Percentiles rank a stretch among this genome's conserved stretches.
Conservation (phyloP, 2,113 vertebrate genomes). For the Neofelis nebulosa region DNA sequence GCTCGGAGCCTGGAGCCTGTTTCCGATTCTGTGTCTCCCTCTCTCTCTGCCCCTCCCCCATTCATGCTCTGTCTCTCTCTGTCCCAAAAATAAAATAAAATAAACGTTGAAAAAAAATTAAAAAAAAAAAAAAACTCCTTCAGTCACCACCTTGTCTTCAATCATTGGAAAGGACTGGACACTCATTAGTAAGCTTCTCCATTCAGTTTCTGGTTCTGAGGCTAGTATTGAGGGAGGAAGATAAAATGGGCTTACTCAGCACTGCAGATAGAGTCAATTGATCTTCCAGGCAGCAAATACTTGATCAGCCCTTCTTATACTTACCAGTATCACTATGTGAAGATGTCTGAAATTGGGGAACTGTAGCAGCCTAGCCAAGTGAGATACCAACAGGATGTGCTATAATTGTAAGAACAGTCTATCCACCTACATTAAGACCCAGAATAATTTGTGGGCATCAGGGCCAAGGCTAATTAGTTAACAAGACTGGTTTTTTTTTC, state of each 20-base stretch:
- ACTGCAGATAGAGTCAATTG: not conserved
- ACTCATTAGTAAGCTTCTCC: conserved; percentile 56
- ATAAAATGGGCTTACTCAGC: conserved; percentile 28
- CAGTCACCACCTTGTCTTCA: not conserved
- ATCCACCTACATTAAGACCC: not conserved
- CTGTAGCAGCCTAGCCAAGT: not conserved
- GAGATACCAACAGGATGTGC: not conserved
- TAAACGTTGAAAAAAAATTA: too few species aligned
- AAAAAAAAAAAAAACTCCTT: not conserved
- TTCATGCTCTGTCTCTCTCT: too few species aligned
- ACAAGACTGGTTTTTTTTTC: not conserved
- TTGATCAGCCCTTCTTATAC: conserved; percentile 1
- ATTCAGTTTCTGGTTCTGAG: not conserved
- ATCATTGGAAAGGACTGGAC: not conserved
- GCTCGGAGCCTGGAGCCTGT: too few species aligned
- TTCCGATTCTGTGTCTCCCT: too few species aligned
- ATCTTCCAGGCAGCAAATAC: conserved; percentile 16
- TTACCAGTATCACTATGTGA: not conserved
- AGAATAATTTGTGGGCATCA: not conserved
- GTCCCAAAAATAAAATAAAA: too few species aligned
- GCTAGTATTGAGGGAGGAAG: not conserved
- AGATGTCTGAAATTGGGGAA: not conserved
- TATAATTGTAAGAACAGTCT: not conserved
- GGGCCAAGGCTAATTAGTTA: not conserved
- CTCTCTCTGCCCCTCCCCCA: too few species aligned